Base-by-base conservation (phyloP, 2,797 vertebrate genomes). In the Eutrigla gurnardus region DNA sequence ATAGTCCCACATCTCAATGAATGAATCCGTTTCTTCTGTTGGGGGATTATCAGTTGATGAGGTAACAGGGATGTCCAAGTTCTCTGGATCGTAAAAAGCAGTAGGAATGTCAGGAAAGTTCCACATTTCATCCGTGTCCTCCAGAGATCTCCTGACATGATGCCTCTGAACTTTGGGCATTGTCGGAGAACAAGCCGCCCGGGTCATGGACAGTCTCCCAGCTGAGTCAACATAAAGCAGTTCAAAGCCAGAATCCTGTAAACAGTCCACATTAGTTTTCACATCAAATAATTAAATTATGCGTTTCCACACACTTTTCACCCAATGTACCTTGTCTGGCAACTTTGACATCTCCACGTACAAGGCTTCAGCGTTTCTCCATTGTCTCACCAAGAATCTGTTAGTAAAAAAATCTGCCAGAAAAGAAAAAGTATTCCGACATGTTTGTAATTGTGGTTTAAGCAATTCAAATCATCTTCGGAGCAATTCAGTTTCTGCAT, bases 171-270 rank as follows among this genome's bases (percentile, higher is more conserved):
- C 1, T 32, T 68, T 54, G 17, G 14, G 10, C 2, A 35, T n/a
- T 2, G 15, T 33, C 2, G 32, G 5, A 4, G 9, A 50, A 65
- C 83, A 85, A 11, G 10, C 12, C 14, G 18, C 74, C 15, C 65
- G 35, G 4, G 50, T 17, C 0, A 39, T 35, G 25, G n/a, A 36
- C 5, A 58, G 32, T 50, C 46, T 72, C 46, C 74, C 71, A 50
- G 46, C 32, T 4, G 25, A 33, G 13, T 86, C 70, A 0, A 57
- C 0, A 58, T 72, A 80, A 63, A 74, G 32, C 3, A 80, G 36
- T 59, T 82, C 70, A 69, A 78, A 81, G 17, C 12, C 71, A 47
- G 67, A 69, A 18, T 70, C 76, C 83, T 85, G 70, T 35, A 0
- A 49, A 76, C 0, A 73, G 15, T 25, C 0, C 4, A 3, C 10